Percentiles rank a stretch among this genome's conserved stretches.
Evolutionary conservation across 2,113 vertebrate species (phyloP).

Genomic region (Podilymbus podiceps): DNA sequence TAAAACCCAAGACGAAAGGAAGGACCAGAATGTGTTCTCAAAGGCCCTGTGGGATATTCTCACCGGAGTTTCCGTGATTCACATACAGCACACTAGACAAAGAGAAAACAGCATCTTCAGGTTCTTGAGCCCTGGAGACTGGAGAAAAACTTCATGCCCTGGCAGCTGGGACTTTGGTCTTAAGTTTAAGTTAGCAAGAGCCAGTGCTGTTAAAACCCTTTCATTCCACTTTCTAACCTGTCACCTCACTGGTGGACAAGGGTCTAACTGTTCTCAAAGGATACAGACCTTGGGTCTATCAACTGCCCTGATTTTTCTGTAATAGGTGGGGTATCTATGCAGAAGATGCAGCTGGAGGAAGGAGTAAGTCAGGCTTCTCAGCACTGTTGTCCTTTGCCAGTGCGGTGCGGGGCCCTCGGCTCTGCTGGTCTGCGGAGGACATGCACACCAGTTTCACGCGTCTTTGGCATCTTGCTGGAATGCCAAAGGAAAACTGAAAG

Average conservation of each 20-base stretch:
- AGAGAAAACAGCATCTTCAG: neutral
- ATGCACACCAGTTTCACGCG: fast-evolving
- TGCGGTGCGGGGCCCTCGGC: fast-evolving
- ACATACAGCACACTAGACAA: neutral
- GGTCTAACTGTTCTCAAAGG: neutral
- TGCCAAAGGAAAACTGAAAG: neutral
- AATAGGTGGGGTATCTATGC: neutral
- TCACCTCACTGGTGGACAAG: neutral
- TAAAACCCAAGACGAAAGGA: neutral
- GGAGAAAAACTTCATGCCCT: neutral
- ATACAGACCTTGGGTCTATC: neutral
- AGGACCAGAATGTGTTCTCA: neutral
- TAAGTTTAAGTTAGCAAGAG: neutral
- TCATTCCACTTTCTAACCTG: neutral
- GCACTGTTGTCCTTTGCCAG: neutral
- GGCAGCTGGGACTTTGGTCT: neutral
- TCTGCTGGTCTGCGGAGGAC: neutral
- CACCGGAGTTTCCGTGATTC: neutral
- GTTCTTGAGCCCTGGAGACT: neutral
- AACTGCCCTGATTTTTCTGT: neutral
- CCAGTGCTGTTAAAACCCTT: neutral
- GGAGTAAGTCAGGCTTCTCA: neutral
- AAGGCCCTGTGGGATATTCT: neutral
- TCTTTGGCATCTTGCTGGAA: neutral
- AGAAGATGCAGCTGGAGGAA: neutral